Evolutionary conservation across 2,888 invertebrate genomes (phyloP).

Genomic region (Arctia plantaginis): DNA sequence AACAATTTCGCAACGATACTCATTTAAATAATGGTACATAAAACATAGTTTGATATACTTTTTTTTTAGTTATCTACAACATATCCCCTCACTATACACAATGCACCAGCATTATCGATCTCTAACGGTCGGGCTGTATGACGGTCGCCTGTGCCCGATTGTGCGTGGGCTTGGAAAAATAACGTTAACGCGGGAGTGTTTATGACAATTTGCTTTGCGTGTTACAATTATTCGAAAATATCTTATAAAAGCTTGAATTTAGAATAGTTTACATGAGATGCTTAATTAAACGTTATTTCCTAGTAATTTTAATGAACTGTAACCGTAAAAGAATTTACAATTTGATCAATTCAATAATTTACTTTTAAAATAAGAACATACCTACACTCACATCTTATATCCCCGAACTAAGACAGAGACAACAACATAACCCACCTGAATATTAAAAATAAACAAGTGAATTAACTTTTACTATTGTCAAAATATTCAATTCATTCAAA

Average conservation of each 20-base stretch:
- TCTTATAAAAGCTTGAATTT: not conserved
- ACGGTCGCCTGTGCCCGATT: conserved; percentile 26
- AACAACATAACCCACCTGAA: conserved; percentile 6
- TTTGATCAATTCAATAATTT: too few relatives aligned
- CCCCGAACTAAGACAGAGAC: not conserved
- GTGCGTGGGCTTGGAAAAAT: conserved; percentile 30
- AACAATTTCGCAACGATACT: not conserved
- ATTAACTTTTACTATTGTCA: conserved; percentile 27
- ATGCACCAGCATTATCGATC: conserved; percentile 50
- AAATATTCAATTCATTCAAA: conserved; percentile 35
- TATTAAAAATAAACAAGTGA: conserved; percentile 28
- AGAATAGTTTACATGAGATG: not conserved
- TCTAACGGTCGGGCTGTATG: conserved; percentile 44
- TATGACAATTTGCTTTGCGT: conserved; percentile 15
- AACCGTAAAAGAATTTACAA: too few relatives aligned
- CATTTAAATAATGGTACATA: not conserved
- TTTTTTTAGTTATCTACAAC: conserved; percentile 13
- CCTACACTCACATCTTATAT: not conserved
- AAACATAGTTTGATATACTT: not conserved
- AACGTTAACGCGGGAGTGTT: conserved; percentile 38
- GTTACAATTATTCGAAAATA: not conserved
- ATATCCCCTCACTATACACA: conserved; percentile 25
- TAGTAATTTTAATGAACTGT: too few relatives aligned
- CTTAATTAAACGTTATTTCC: not conserved
- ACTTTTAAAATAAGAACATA: too few relatives aligned